Evolutionary conservation across 2,888 invertebrate species (phyloP), one percentile per base, ranked within the genome.

Genomic region (Lordiphosa andalusiaca): DNA sequence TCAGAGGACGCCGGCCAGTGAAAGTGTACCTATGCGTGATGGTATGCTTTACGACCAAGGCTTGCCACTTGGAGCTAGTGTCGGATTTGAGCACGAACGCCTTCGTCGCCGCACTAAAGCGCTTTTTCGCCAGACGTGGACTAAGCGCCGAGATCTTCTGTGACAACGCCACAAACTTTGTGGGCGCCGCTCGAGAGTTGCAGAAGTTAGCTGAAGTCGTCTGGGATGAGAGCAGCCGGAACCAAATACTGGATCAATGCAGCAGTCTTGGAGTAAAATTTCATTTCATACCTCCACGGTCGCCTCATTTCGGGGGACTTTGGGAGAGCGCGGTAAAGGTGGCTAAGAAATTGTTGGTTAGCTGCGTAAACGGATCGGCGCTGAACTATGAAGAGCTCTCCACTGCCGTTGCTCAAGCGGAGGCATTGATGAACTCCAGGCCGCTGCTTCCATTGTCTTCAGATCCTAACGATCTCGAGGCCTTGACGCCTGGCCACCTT

Each of bases 121-220:
- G 70, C 7, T 69, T 69, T 33, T 41, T 64, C 6, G 59, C 33
- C 12, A 56, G 47, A 40, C 49, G 42, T 16, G 52, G 56, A 1
- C 9, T 30, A 6, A 30, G 30, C 7, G 30, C 30, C 2, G 35
- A 53, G 0, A 5, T 64, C 0, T 52, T 48, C 25, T 59, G 53
- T 23, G 59, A 59, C 36, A 59, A 59, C 33, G 58, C 50, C 6
- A 30, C 30, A 2, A 30, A 30, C 7, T 30, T 30, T 30, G 30
- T 30, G 30, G 30, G 30, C 30, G 30, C 30, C 9, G 38, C 39
- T 6, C 44, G 47, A 12, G n/a, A 46, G 39, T 9, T 48, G 2
- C 6, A 52, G 3, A 7, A 23, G 12, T 6, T 25, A 3, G 23
- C 39, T 2, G 30, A 30, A 9, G 30, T 30, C 30, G 30, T 30